Base-by-base conservation (phyloP, 2,113 vertebrate species). In the Maccullochella peelii region DNA sequence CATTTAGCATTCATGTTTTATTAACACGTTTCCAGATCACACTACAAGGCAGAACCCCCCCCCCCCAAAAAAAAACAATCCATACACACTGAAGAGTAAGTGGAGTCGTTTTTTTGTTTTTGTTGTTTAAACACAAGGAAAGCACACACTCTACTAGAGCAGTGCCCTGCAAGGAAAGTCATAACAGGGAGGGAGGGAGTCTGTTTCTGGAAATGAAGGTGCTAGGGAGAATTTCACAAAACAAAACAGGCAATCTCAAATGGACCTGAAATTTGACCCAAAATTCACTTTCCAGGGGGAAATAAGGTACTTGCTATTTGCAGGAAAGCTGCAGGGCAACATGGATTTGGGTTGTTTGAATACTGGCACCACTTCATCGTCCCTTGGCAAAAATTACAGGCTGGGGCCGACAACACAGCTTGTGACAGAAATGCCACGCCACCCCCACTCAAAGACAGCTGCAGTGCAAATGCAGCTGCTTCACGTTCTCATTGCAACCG, bases 401-500 rank as follows among this genome's bases (percentile, higher is more conserved):
- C 38, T n/a, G 15, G 3, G 55, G 6, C 25, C 25, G 49, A 42
- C 33, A 10, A 33, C 59, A 50, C 61, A 55, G 54, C 27, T 42
- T 44, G 49, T 15, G 2, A 77, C 61, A 81, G 63, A 8, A 73
- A 33, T 70, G 16, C 47, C 15, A 8, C 25, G 47, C 47, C 15
- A 4, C 66, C 78, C 62, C 23, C 57, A 40, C 73, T 73, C 77
- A 82, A 81, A 86, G 76, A 79, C 79, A 80, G 80, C 87, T 79
- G 84, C 84, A 85, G 84, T 62, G 68, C 57, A 79, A 85, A 80
- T 62, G 71, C 68, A 77, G 74, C 86, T 84, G 83, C 81, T 85
- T 92, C 91, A 91, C 55, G 3, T 81, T 91, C 77, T 80, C 62
- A 52, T 61, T 75, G 27, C 83, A 76, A 44, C 78, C 86, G 85